Conservation (phyloP, 2,888 invertebrate genomes). For the Pediacus dermestoides region DNA sequence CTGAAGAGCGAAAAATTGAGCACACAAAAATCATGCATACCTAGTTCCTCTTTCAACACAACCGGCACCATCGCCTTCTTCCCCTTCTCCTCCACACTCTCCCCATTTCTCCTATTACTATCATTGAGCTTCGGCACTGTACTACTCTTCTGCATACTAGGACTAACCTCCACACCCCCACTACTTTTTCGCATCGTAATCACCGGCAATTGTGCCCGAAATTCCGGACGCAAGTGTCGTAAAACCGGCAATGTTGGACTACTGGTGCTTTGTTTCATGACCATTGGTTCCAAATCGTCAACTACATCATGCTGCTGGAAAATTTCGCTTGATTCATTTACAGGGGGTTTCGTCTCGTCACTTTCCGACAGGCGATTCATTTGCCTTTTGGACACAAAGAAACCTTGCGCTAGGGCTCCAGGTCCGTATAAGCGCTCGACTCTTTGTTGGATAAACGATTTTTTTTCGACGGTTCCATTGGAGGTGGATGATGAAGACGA, state of each 20-base stretch:
- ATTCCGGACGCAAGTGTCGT: constrained; percentile 79
- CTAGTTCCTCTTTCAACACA: neutral
- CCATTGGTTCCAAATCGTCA: constrained; percentile 36
- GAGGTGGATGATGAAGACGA: constrained; percentile 24
- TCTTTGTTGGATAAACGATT: constrained; percentile 82
- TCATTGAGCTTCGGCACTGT: constrained; percentile 45
- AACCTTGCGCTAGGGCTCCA: constrained; percentile 80
- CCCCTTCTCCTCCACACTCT: constrained; percentile 16
- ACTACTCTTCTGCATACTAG: constrained; percentile 42
- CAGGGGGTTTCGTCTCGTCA: constrained; percentile 6
- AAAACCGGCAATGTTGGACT: constrained; percentile 68
- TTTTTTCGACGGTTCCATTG: constrained; percentile 52
- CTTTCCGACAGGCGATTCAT: constrained; percentile 46
- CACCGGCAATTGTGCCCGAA: constrained; percentile 76
- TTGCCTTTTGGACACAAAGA: constrained; percentile 65
- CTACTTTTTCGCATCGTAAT: constrained; percentile 55
- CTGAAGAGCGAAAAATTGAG: too few relatives aligned
- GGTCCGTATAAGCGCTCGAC: constrained; percentile 87
- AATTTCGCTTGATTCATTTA: neutral
- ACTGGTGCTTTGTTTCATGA: constrained; percentile 45
- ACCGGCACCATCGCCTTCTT: constrained; percentile 15
- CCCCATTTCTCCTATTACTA: constrained; percentile 38
- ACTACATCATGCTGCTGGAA: constrained; percentile 26
- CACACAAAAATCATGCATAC: neutral
- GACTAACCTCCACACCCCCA: constrained; percentile 26